A percentile compares a stretch with the other conserved stretches of the same genome.
Evolutionary conservation across 2,888 invertebrate genomes (phyloP).

Genomic region (Isotomurus palustris): DNA sequence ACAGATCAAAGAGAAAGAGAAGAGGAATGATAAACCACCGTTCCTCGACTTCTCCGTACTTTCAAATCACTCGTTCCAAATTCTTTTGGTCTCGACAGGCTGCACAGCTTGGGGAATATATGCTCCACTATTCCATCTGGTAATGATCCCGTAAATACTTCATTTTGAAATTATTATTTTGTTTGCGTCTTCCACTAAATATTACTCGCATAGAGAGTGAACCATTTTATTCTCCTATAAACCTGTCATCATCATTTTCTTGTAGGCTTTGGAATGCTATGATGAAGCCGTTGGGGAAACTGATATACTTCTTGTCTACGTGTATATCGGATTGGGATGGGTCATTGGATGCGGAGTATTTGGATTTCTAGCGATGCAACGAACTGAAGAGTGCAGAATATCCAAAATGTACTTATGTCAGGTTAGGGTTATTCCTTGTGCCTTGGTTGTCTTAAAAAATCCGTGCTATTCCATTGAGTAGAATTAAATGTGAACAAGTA

Average conservation of each 20-base stretch:
- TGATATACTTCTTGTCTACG: constrained; percentile 54
- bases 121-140: constrained; percentile 75
- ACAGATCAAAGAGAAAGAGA: constrained; percentile 68
- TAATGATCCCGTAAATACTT: too few species aligned
- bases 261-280: constrained; percentile 28
- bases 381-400: constrained; percentile 76
- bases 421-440: constrained; percentile 16
- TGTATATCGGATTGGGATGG: constrained; percentile 76
- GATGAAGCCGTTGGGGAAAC: constrained; percentile 14
- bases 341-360: constrained; percentile 74
- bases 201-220: too few species aligned
- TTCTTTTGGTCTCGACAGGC: constrained; percentile 72
- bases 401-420: constrained; percentile 75
- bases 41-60: constrained; percentile 82
- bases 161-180: too few species aligned
- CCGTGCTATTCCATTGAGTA: background rate
- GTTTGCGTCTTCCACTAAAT: too few species aligned
- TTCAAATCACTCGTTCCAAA: constrained; percentile 75
- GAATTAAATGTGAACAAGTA: background rate
- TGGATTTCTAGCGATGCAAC: constrained; percentile 74
- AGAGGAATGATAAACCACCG: constrained; percentile 69
- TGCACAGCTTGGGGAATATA: constrained; percentile 76
- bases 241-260: background rate
- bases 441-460: background rate
- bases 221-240: too few species aligned